phyloP scores from a whole-genome alignment of 2,113 vertebrate species.

The Corydoras sp. region DNA sequence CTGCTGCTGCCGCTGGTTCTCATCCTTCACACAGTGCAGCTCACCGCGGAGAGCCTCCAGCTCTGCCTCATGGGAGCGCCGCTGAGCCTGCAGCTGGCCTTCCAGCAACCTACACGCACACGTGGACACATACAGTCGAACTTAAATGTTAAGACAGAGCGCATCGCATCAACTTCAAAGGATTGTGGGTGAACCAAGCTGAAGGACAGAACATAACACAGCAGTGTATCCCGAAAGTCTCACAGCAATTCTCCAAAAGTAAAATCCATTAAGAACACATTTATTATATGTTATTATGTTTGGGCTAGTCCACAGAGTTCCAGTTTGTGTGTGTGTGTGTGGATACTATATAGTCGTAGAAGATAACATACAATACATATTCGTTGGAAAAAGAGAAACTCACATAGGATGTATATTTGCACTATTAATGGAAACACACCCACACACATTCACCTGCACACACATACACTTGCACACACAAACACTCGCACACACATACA shows the following conservation, averaged over 20 bases:
- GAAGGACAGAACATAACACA: neutral
- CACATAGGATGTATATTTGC: too few relatives aligned
- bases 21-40: conserved; percentile 91
- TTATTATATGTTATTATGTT: too few relatives aligned
- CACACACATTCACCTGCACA: conserved; percentile 36
- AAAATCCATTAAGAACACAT: too few relatives aligned
- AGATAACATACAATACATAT: too few relatives aligned
- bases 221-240: neutral
- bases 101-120: conserved; percentile 77
- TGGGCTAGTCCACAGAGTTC: too few relatives aligned
- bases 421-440: too few relatives aligned
- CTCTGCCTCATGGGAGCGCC: conserved; percentile 81
- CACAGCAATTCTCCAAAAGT: too few relatives aligned
- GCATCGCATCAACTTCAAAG: conserved; percentile 9
- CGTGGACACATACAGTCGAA: conserved; percentile 22
- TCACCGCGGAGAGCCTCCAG: conserved; percentile 82
- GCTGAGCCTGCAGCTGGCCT: conserved; percentile 89
- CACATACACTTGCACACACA: conserved; percentile 32
- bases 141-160: conserved; percentile 30
- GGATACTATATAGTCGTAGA: too few relatives aligned
- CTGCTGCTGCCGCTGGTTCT: conserved; percentile 96
- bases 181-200: neutral
- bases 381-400: too few relatives aligned
- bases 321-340: too few relatives aligned
- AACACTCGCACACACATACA: too few relatives aligned